Evolutionary conservation across 2,797 vertebrate genomes (phyloP).

Genomic region (Coluber constrictor): DNA sequence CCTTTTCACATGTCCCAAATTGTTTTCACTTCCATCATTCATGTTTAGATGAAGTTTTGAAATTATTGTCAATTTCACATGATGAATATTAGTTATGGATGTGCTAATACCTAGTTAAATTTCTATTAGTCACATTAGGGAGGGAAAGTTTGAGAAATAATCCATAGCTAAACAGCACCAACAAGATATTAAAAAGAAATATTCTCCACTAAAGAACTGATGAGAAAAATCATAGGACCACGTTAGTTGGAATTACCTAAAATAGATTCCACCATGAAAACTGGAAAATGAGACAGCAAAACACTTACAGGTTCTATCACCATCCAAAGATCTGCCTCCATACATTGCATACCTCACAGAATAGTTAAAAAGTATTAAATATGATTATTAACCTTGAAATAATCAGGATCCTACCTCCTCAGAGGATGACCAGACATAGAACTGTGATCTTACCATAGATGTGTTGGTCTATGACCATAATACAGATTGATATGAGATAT

Average conservation of each 20-base stretch:
- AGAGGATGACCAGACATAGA: not conserved
- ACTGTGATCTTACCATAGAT: not conserved
- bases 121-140: conserved; percentile 16
- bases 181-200: conserved; percentile 1
- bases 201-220: not conserved
- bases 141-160: conserved; percentile 5
- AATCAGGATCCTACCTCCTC: not conserved
- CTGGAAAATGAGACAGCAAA: not conserved
- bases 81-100: conserved; percentile 26
- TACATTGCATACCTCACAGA: too few species aligned
- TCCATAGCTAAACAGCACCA: conserved; percentile 7
- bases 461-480: not conserved
- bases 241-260: not conserved
- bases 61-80: conserved; percentile 8
- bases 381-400: not conserved
- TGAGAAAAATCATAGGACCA: not conserved
- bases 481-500: not conserved
- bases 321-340: not conserved
- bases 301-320: not conserved
- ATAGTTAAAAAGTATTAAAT: not conserved
- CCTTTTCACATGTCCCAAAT: not conserved
- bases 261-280: not conserved
- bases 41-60: conserved; percentile 3
- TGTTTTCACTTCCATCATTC: conserved; percentile 1
- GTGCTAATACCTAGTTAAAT: conserved; percentile 3